These are phyloP conservation scores for Pinctada fucata DNA, from an alignment of 2,888 invertebrate species.

Conservation along the genomic window DNA sequence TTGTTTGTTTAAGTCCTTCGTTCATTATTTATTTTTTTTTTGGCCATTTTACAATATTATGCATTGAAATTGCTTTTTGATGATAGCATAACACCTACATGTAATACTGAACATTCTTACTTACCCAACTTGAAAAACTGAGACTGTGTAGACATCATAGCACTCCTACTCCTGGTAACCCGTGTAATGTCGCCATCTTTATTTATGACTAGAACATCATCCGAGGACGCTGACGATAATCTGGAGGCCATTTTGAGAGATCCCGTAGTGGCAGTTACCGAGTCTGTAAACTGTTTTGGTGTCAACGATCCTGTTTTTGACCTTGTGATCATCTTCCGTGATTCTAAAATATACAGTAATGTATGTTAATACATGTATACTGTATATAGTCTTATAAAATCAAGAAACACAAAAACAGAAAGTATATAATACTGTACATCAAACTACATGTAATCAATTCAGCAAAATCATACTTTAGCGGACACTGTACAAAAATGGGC, in stretches of 20 bases:
- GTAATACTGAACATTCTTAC: not conserved
- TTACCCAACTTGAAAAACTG: constrained; percentile 68
- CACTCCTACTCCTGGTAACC: constrained; percentile 63
- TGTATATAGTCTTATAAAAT: too few relatives aligned
- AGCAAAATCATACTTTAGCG: too few relatives aligned
- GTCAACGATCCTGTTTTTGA: constrained; percentile 86
- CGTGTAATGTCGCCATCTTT: constrained; percentile 76
- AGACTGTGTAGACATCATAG: constrained; percentile 53
- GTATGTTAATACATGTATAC: too few relatives aligned
- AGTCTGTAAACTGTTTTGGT: constrained; percentile 82
- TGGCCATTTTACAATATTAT: too few relatives aligned
- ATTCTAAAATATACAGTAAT: constrained; percentile 38
- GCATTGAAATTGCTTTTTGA: too few relatives aligned
- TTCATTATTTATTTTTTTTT: too few relatives aligned
- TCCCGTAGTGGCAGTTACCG: constrained; percentile 66
- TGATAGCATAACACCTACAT: too few relatives aligned
- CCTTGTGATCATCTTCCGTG: constrained; percentile 84
- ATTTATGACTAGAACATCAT: constrained; percentile 74
- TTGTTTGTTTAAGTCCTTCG: too few relatives aligned
- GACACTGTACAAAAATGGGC: too few relatives aligned
- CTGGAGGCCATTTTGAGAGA: constrained; percentile 55
- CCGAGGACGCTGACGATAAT: constrained; percentile 53
- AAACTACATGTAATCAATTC: too few relatives aligned
- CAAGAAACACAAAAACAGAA: too few relatives aligned
- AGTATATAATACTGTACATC: too few relatives aligned